Conservation (phyloP, 2,797 vertebrate genomes). For the Moxostoma hubbsi region DNA sequence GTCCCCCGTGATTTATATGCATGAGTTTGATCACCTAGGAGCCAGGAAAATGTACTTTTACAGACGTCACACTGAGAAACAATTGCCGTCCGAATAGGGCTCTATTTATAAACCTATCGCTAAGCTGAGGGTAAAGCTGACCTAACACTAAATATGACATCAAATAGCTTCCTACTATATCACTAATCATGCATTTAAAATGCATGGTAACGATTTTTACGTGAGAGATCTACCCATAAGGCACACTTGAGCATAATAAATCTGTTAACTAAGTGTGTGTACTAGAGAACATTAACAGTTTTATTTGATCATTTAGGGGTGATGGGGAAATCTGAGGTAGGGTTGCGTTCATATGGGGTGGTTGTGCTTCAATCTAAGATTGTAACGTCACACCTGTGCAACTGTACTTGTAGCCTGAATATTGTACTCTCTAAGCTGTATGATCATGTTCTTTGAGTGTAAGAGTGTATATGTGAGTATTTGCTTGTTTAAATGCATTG, state of each 20-base stretch:
- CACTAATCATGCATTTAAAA: conserved; percentile 22
- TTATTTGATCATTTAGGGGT: conserved; percentile 25
- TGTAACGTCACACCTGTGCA: conserved; percentile 82
- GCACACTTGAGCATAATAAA: conserved; percentile 13
- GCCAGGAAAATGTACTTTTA: too few relatives aligned
- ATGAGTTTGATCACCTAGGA: too few relatives aligned
- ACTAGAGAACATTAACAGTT: conserved; percentile 21
- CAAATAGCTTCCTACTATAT: conserved; percentile 39
- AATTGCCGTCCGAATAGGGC: too few relatives aligned
- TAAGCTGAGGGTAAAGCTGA: conserved; percentile 30
- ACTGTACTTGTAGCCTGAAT: conserved; percentile 79
- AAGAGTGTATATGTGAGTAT: conserved; percentile 50
- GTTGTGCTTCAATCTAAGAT: conserved; percentile 78
- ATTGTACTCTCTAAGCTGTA: conserved; percentile 81
- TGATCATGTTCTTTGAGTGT: conserved; percentile 67
- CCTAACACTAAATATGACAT: conserved; percentile 33
- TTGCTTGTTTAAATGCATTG: conserved; percentile 43
- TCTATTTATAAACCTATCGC: conserved; percentile 46
- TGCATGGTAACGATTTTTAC: conserved; percentile 31
- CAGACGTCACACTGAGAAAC: too few relatives aligned
- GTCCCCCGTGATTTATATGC: too few relatives aligned
- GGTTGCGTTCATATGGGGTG: conserved; percentile 51
- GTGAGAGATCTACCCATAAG: background rate
- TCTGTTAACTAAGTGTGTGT: conserved; percentile 8
- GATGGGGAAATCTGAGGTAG: conserved; percentile 49